These are phyloP conservation scores for Anas acuta DNA, from an alignment of 2,797 vertebrate species.

Conservation along the genomic window DNA sequence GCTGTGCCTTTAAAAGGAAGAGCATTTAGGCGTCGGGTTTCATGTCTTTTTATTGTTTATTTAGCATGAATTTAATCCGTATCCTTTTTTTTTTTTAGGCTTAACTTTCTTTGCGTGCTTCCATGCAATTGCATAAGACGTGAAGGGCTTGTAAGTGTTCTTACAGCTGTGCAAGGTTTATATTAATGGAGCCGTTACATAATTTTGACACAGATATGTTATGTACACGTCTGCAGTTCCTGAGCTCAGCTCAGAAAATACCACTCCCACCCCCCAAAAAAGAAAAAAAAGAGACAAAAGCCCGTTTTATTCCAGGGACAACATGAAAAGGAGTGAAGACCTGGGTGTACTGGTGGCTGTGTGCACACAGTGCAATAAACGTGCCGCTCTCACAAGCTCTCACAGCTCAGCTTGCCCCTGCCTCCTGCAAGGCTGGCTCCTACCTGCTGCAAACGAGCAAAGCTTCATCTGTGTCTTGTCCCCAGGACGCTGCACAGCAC, in stretches of 20 bases:
- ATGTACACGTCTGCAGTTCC: not conserved
- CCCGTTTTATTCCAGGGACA: not conserved
- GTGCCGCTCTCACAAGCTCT: accelerated
- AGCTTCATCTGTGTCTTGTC: accelerated
- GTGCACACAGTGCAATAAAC: not conserved
- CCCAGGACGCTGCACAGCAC: not conserved
- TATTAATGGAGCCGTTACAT: not conserved
- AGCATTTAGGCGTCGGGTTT: not conserved
- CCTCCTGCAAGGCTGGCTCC: not conserved
- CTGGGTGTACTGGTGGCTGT: not conserved
- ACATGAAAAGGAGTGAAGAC: not conserved
- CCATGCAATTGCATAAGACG: not conserved
- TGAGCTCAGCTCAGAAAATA: not conserved
- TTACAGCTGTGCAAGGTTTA: not conserved
- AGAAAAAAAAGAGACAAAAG: not conserved
- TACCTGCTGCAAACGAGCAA: too few relatives aligned
- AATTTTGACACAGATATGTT: not conserved
- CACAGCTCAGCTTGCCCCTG: not conserved
- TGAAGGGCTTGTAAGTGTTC: not conserved
- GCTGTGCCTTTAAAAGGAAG: not conserved
- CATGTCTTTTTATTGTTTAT: not conserved
- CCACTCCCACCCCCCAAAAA: too few relatives aligned
- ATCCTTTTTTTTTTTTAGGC: not conserved
- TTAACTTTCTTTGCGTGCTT: not conserved
- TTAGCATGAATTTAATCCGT: not conserved